Evolutionary conservation across 2,888 invertebrate genomes (phyloP), one percentile per base, ranked within the genome.

Genomic region (Leptopilina myrica): DNA sequence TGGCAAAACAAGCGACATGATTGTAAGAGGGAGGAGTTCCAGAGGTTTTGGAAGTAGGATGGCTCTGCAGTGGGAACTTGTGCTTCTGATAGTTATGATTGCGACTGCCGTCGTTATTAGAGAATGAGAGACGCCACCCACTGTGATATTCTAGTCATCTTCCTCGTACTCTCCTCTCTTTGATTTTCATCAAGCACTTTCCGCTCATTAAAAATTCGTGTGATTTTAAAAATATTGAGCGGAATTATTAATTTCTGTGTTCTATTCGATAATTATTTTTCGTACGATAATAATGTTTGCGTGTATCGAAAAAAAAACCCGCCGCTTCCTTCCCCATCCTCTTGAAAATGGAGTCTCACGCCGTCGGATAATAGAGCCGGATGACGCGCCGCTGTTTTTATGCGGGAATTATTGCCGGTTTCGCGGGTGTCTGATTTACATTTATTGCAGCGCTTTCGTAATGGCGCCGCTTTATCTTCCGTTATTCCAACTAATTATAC

Each of bases 401-500:
- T 87, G 85, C 86, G 85, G 86, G 87, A 90, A 89, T 91, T 91
- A 91, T 88, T 91, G 88, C 90, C 88, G 87, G 88, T 88, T 89
- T 87, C 87, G 84, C 85, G 89, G 85, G 86, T 85, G 85, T 86
- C 90, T 91, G 90, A 91, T 91, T 91, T 91, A 91, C 90, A 91
- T 91, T 91, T 91, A 91, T 91, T 88, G 88, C 90, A 84, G 85
- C 84, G 87, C 86, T 88, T 87, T 86, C 87, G 87, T 90, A 90
- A 90, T 90, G 89, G 89, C 86, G 86, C 77, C 88, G 87, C 88
- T 90, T 88, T 88, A 89, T 89, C 89, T 89, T 90, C 89, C 89
- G 88, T 90, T 89, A 90, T 89, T 89, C 86, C 88, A 89, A 90
- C 90, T 90, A 91, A 91, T 91, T 90, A 90, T 89, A 88, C 88